Base-by-base conservation (phyloP, 2,113 vertebrate species). In the Toxotes chatareus region DNA sequence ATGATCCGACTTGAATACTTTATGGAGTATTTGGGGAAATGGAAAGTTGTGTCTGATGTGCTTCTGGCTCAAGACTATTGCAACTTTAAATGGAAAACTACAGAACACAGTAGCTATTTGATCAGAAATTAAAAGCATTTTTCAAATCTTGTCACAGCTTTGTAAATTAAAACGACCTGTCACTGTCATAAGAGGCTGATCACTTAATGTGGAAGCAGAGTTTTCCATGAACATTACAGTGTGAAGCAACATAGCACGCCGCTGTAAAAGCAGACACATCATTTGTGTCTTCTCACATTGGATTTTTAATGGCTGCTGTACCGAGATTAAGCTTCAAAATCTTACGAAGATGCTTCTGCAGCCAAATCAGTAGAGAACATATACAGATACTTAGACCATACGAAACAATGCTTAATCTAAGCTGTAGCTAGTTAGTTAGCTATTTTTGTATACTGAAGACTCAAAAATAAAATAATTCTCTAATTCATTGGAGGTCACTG, bases 51-150 rank as follows among this genome's bases (percentile, higher is more conserved):
- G 44, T 72, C 1, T 12, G 40, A 73, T 34, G n/a, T 53, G 79
- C 85, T 68, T 60, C 74, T 78, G 83, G 69, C 62, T 69, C 23
- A 27, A 51, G 19, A 44, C 21, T 34, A 51, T 27, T 71, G 34
- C 19, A 67, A 8, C 19, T 73, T 67, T 75, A 62, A 83, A 64
- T 38, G 32, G 40, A 69, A 32, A 42, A 65, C 55, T 67, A 44
- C 53, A 78, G 38, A 82, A 71, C 32, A 47, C 8, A 2, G 65
- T 32, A 64, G 40, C 75, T 57, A 77, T 53, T 57, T 42, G 12
- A 32, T 66, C 51, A 75, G 59, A 86, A 86, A 87, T 87, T 47
- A 86, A 78, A 87, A 84, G 75, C 77, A 86, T 89, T 80, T 85
- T 76, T 90, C 78, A 88, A 70, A 80, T 70, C 38, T 72, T 80